A percentile compares a stretch with the other conserved stretches of the same genome.
These are phyloP conservation scores for Epirrhoe alternata DNA, from an alignment of 2,888 invertebrate species.

Conservation along the genomic window DNA sequence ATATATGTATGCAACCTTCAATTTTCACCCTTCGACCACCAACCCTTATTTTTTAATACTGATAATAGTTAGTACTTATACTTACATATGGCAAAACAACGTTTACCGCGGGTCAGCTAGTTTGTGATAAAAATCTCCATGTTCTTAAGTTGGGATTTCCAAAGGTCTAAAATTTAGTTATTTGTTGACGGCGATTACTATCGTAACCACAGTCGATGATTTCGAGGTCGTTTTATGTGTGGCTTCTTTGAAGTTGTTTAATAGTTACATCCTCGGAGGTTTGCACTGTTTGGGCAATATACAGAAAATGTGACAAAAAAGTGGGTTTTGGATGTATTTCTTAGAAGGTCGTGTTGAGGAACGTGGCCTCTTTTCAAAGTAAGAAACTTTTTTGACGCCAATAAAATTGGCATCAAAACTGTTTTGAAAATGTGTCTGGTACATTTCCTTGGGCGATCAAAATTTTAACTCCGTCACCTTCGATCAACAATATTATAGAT, in stretches of 20 bases:
- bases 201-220: slow-evolving; percentile 14
- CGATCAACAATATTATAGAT: too few species aligned
- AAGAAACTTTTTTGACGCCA: too few species aligned
- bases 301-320: background rate
- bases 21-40: too few species aligned
- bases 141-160: background rate
- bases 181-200: background rate
- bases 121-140: background rate
- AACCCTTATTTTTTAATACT: too few species aligned
- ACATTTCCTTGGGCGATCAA: background rate
- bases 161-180: background rate
- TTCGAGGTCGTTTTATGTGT: slow-evolving; percentile 6
- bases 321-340: too few species aligned
- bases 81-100: too few species aligned
- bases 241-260: background rate
- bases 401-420: background rate
- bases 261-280: background rate
- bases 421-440: background rate
- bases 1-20: too few species aligned
- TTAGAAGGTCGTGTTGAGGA: too few species aligned
- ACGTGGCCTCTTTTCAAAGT: background rate
- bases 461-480: background rate
- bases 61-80: too few species aligned
- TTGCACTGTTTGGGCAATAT: background rate
- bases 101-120: too few species aligned